A percentile compares a stretch with the other conserved stretches of the same genome.
Conservation (phyloP, 2,113 vertebrate genomes). For the Channa maculata region DNA sequence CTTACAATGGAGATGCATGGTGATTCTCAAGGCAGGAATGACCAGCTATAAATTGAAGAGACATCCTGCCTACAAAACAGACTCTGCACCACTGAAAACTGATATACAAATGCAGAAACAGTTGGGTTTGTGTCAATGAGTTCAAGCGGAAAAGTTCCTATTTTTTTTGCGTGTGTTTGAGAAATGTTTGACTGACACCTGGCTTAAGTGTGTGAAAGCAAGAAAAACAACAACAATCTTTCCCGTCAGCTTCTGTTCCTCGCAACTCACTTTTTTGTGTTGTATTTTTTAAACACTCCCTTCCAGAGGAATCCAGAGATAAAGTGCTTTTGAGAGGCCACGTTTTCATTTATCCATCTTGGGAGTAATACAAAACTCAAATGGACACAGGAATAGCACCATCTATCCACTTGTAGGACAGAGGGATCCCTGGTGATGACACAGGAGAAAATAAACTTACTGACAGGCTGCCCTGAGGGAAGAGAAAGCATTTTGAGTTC, state of each 20-base stretch:
- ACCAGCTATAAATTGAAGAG: slow-evolving; percentile 40
- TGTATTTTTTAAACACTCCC: neutral
- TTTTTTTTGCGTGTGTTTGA: slow-evolving; percentile 48
- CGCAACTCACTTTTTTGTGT: neutral
- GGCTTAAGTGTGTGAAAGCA: slow-evolving; percentile 48
- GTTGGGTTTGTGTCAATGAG: slow-evolving; percentile 54
- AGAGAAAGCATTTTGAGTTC: slow-evolving; percentile 49
- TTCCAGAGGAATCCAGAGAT: slow-evolving; percentile 14
- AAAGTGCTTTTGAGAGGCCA: slow-evolving; percentile 1
- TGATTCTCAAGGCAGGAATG: slow-evolving; percentile 12
- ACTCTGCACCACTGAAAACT: slow-evolving; percentile 16
- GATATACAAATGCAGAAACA: slow-evolving; percentile 47
- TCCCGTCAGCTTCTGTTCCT: neutral
- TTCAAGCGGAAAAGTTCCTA: slow-evolving; percentile 62
- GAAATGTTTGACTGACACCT: slow-evolving; percentile 65
- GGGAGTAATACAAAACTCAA: slow-evolving; percentile 39
- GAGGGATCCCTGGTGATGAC: slow-evolving; percentile 70
- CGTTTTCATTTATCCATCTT: slow-evolving; percentile 30
- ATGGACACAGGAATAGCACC: slow-evolving; percentile 33
- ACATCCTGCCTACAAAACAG: slow-evolving; percentile 46
- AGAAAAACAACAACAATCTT: slow-evolving; percentile 1
- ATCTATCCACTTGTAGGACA: slow-evolving; percentile 51
- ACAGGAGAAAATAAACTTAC: slow-evolving; percentile 76
- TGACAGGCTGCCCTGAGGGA: slow-evolving; percentile 67
- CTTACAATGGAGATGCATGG: slow-evolving; percentile 32